These are phyloP conservation scores for Podocnemis expansa DNA, from an alignment of 2,113 vertebrate species.

Conservation along the genomic window DNA sequence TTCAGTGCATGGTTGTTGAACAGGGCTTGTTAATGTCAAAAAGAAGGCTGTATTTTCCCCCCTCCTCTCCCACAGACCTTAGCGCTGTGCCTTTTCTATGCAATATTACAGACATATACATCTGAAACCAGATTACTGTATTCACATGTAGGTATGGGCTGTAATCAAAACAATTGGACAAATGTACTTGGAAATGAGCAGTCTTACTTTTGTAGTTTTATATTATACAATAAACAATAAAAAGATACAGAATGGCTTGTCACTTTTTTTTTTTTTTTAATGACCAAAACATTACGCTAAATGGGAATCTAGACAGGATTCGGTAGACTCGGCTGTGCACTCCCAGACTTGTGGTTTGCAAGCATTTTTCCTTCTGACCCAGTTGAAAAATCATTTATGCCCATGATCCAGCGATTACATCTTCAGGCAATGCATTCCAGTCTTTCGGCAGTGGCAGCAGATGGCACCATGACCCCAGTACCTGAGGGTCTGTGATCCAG, in stretches of 20 bases:
- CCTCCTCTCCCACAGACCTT: conserved; percentile 85
- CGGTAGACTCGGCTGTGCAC: not conserved
- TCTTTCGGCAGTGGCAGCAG: too few relatives aligned
- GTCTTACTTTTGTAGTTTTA: conserved; percentile 99
- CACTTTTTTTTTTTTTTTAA: not conserved
- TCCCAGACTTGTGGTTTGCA: too few relatives aligned
- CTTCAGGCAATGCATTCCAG: too few relatives aligned
- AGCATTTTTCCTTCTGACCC: too few relatives aligned
- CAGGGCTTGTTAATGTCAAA: conserved; percentile 74
- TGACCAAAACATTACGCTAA: not conserved
- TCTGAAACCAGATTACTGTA: conserved; percentile 91
- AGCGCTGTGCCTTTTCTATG: conserved; percentile 99
- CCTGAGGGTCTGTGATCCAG: too few relatives aligned
- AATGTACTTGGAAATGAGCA: conserved; percentile 96
- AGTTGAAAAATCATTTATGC: too few relatives aligned
- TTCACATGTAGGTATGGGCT: conserved; percentile 90
- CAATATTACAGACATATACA: conserved; percentile 93
- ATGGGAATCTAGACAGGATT: not conserved
- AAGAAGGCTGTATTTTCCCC: conserved; percentile 85
- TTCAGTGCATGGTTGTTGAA: conserved; percentile 79
- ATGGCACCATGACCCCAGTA: too few relatives aligned
- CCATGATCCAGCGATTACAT: too few relatives aligned
- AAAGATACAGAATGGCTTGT: conserved; percentile 58
- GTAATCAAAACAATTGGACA: conserved; percentile 88
- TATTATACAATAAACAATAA: conserved; percentile 97